Conservation (phyloP, 2,888 invertebrate species). For the Trichopria drosophilae region DNA sequence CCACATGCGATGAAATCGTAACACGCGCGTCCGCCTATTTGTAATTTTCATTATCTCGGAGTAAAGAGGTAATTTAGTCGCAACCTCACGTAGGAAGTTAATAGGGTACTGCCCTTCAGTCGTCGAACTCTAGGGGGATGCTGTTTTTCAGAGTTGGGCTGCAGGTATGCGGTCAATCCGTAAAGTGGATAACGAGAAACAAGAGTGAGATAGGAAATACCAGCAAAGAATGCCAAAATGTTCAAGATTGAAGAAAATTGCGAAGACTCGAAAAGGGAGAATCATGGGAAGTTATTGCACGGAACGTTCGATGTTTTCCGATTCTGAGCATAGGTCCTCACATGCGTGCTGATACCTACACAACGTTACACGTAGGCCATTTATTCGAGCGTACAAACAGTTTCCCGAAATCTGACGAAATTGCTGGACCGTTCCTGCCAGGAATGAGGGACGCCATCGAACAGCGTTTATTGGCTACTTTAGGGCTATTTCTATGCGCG, state of each 20-base stretch:
- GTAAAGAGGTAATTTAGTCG: constrained; percentile 55
- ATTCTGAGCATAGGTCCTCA: constrained; percentile 48
- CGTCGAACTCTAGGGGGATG: constrained; percentile 6
- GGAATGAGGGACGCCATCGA: constrained; percentile 44
- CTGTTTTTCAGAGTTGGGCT: no score
- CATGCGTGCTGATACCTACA: no score
- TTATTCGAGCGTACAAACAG: constrained; percentile 58
- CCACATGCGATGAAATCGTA: constrained; percentile 39
- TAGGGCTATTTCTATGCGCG: constrained; percentile 60
- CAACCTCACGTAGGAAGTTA: constrained; percentile 56
- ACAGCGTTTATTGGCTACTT: constrained; percentile 59
- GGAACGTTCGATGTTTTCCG: no score
- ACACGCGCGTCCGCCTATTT: constrained; percentile 52
- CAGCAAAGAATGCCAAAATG: no score
- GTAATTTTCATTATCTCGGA: constrained; percentile 59
- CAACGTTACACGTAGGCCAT: no score
- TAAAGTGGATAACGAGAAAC: no score
- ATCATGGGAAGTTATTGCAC: no score
- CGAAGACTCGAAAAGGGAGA: no score
- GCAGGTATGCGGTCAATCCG: no score
- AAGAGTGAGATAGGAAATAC: no score
- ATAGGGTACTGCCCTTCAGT: constrained; percentile 49
- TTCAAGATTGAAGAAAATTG: no score
- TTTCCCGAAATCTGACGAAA: constrained; percentile 60
- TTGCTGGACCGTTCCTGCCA: constrained; percentile 49